These are phyloP conservation scores for Sycophaga agraensis DNA, from an alignment of 1,140 invertebrate species.

Conservation along the genomic window DNA sequence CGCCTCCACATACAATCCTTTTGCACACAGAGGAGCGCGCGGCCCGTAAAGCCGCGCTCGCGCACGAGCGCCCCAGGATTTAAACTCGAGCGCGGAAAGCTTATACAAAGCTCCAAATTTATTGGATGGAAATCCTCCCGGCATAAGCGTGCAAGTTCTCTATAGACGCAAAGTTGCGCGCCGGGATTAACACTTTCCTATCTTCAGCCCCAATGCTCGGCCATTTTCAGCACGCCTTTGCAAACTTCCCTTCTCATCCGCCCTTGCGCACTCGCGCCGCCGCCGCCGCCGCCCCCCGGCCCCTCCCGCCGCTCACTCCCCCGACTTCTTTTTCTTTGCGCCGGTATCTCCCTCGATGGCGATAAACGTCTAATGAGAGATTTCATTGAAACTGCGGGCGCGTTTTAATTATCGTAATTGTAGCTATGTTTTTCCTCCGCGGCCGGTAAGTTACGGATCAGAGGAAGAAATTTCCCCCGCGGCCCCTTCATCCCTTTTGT, in stretches of 20 bases:
- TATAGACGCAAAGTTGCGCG: constrained; percentile 54
- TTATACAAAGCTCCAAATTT: constrained; percentile 61
- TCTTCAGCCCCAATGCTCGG: constrained; percentile 37
- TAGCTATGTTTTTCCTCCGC: too few relatives aligned
- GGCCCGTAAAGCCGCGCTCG: constrained; percentile 37
- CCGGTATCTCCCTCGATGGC: too few relatives aligned
- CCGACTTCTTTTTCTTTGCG: too few relatives aligned
- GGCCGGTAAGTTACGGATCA: too few relatives aligned
- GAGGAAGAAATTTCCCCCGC: too few relatives aligned
- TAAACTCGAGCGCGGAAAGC: constrained; percentile 59
- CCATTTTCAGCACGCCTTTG: constrained; percentile 15
- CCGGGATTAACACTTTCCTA: constrained; percentile 60
- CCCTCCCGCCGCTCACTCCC: too few relatives aligned
- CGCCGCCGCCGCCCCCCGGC: too few relatives aligned
- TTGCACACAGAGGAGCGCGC: not conserved
- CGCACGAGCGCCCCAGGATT: constrained; percentile 50
- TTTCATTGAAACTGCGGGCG: too few relatives aligned
- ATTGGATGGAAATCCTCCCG: constrained; percentile 59
- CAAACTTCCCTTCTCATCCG: constrained; percentile 1
- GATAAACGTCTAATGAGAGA: too few relatives aligned
- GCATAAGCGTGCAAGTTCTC: constrained; percentile 55
- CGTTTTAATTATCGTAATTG: too few relatives aligned
- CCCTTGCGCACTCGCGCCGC: too few relatives aligned
- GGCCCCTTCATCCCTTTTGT: too few relatives aligned
- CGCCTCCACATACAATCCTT: constrained; percentile 15